phyloP scores from a whole-genome alignment of 2,113 vertebrate genomes.

The Rhineura floridana region DNA sequence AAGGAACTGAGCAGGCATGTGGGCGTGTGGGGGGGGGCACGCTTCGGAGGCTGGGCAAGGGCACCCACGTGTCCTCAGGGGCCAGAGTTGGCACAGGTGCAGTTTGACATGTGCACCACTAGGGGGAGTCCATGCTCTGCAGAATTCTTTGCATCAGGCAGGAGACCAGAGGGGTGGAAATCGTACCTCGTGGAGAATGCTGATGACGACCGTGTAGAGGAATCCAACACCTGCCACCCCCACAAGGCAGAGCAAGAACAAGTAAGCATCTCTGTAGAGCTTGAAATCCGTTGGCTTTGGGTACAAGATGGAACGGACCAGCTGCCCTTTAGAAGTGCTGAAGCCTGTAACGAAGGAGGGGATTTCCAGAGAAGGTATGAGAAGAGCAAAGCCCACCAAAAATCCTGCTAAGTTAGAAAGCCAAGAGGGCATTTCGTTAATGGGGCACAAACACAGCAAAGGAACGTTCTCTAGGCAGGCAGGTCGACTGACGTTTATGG shows the following conservation, averaged over 20 bases:
- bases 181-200: constrained; percentile 86
- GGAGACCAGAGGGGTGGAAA: background rate
- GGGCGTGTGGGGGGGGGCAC: background rate
- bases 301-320: constrained; percentile 96
- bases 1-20: background rate
- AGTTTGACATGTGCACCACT: too few species aligned
- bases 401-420: background rate
- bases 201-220: constrained; percentile 90
- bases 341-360: constrained; percentile 81
- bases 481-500: too few species aligned
- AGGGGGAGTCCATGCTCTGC: too few species aligned
- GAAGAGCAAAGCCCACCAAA: background rate
- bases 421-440: accelerated
- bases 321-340: constrained; percentile 95
- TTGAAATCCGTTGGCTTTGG: constrained; percentile 98
- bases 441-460: too few species aligned
- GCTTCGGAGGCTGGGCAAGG: background rate
- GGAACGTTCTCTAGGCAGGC: too few species aligned
- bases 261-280: constrained; percentile 95
- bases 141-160: background rate
- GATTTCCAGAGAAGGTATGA: background rate
- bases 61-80: background rate
- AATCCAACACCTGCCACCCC: constrained; percentile 92
- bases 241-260: constrained; percentile 94
- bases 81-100: background rate